Percentiles rank a stretch among this genome's conserved stretches.
Conservation (phyloP, 2,113 vertebrate species). For the Eretmochelys imbricata region DNA sequence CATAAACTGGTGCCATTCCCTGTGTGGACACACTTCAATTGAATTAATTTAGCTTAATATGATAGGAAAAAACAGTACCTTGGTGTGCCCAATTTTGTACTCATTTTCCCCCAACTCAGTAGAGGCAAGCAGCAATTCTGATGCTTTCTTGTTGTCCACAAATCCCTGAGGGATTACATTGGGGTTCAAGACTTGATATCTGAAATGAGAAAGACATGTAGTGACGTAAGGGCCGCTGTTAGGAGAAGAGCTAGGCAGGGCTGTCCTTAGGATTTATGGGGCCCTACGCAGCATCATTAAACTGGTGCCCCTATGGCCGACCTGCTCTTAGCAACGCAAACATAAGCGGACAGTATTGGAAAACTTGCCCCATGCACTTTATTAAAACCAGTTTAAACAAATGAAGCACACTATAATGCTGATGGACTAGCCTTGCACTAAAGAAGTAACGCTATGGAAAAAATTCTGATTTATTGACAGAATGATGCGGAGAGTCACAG, state of each 20-base stretch:
- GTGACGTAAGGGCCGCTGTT: background rate
- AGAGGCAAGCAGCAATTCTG: conserved; percentile 42
- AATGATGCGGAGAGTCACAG: too few relatives aligned
- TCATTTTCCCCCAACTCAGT: conserved; percentile 25
- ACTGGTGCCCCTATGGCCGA: too few relatives aligned
- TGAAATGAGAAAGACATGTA: background rate
- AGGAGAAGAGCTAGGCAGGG: background rate
- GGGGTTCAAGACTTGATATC: conserved; percentile 66
- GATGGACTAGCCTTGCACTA: too few relatives aligned
- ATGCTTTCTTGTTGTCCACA: conserved; percentile 55
- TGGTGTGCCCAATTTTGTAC: conserved; percentile 51
- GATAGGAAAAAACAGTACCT: background rate
- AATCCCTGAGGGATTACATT: conserved; percentile 46
- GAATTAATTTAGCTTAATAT: conserved; percentile 51
- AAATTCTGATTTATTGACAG: too few relatives aligned
- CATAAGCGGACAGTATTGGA: too few relatives aligned
- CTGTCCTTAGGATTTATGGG: too few relatives aligned
- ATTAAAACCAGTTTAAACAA: too few relatives aligned
- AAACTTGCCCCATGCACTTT: too few relatives aligned
- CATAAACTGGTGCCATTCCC: background rate
- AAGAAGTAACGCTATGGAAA: too few relatives aligned
- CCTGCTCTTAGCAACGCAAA: too few relatives aligned
- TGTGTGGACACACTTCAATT: background rate
- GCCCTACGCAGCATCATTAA: too few relatives aligned
- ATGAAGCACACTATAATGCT: too few relatives aligned